Evolutionary conservation across 2,113 vertebrate genomes (phyloP), one percentile per base, ranked within the genome.

Genomic region (Fregata magnificens): DNA sequence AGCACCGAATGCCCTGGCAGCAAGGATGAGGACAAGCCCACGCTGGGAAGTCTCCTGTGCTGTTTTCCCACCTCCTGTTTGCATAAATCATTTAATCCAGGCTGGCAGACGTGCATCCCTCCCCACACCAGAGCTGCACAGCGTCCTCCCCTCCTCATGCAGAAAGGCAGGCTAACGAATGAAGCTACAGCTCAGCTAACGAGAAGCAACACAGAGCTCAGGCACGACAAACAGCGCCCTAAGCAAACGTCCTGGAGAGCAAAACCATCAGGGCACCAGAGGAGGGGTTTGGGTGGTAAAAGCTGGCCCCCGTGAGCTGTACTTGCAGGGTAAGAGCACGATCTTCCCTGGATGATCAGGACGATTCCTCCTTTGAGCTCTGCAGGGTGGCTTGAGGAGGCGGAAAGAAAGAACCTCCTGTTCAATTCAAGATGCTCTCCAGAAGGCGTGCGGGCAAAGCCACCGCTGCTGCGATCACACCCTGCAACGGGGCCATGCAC

Each of bases 111-210:
- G 3, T 2, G 7, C 15, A 3, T 24, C 66, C 40, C n/a, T 72
- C 20, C 77, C 44, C 2, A 1, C 22, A 0, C 17, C 2, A 65
- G 63, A 45, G 34, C 85, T 9, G 20, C 34, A 13, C 42, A 18
- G 50, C 18, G 0, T 13, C 22, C 20, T 53, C 29, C 32, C 15
- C 10, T 8, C 34, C 45, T 50, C 29, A 2, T 4, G 38, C 13
- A 26, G 34, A 24, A 61, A 13, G 16, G 16, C 12, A 11, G 32
- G 53, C 45, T 78, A 26, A 80, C 0, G 6, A 47, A 19, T 2
- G 1, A 34, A 16, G 15, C 29, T 12, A 22, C 1, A 3, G 38
- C 55, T 44, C 21, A 1, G 9, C 55, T 71, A 47, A 47, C 1
- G 16, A 80, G 56, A 9, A 34, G 19, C 19, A 29, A 19, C n/a